Base-by-base conservation (phyloP, 2,888 invertebrate genomes). In the Biston stratarius region DNA sequence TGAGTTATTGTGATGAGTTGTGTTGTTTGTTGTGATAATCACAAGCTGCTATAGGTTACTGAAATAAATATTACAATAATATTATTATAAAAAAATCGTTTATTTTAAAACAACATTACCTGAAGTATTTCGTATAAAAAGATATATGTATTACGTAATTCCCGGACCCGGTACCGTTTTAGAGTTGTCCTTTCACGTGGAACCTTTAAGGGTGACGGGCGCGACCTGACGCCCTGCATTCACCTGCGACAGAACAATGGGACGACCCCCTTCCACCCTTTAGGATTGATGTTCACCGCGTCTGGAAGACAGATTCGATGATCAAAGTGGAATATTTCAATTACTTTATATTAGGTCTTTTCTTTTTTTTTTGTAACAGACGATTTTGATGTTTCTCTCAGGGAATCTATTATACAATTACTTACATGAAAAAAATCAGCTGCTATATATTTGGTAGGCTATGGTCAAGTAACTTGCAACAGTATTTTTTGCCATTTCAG, bases 171-270 rank as follows among this genome's bases (percentile, higher is more conserved):
- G 66, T 71, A 65, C 70, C 70, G 67, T 71, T 72, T 72, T 65
- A 58, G 61, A 69, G 56, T 51, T 71, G 69, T 72, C 74, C 72
- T 71, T 74, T 72, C 52, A 56, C 66, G 58, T 66, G 60, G 64
- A 71, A 67, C 71, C 73, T 74, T 70, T 66, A 61, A 68, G 61
- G 64, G 62, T 51, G 67, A 75, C 69, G 69, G 72, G 72, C 76
- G 74, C 79, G 81, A 80, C 75, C 81, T 82, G 83, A 38, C 60
- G 53, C 81, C 79, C 81, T 82, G 85, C 84, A 78, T 81, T 85
- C 84, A 83, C 81, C 82, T 83, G 79, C 82, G 80, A 78, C 77
- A 75, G 75, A 80, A 83, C 81, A 87, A 85, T 83, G 77, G 81
- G 70, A 74, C 69, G 71, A 74, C 71, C 59, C 11, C 49, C 40